phyloP scores from a whole-genome alignment of 1,140 invertebrate species.

The Anastatus disparis region DNA sequence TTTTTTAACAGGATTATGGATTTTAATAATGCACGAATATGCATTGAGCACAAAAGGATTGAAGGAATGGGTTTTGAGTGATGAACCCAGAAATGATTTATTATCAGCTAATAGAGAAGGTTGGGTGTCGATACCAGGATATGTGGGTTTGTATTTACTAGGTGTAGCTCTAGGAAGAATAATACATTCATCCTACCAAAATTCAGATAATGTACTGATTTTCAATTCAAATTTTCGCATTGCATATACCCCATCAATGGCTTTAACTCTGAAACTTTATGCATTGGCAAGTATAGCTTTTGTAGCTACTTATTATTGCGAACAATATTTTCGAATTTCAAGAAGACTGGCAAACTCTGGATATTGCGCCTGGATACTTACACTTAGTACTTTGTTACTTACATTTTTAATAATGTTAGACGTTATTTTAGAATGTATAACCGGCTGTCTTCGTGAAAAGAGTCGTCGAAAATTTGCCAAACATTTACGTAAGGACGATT shows the following conservation, averaged over 20 bases:
- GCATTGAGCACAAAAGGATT: slow-evolving; percentile 71
- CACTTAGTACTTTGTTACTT: slow-evolving; percentile 68
- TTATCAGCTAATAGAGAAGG: slow-evolving; percentile 91
- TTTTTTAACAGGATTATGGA: slow-evolving; percentile 65
- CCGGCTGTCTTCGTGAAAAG: slow-evolving; percentile 27
- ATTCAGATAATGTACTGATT: slow-evolving; percentile 40
- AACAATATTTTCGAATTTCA: slow-evolving; percentile 69
- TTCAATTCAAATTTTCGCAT: slow-evolving; percentile 47
- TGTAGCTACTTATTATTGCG: slow-evolving; percentile 61
- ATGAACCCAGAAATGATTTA: slow-evolving; percentile 70
- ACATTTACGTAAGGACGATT: slow-evolving; percentile 20
- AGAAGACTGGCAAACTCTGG: slow-evolving; percentile 81
- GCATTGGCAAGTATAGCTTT: slow-evolving; percentile 65
- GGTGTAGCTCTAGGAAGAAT: slow-evolving; percentile 76
- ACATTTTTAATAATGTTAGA: slow-evolving; percentile 70
- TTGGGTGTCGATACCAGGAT: slow-evolving; percentile 84
- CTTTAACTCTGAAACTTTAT: slow-evolving; percentile 59
- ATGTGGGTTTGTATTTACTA: slow-evolving; percentile 83
- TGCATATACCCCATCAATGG: slow-evolving; percentile 51
- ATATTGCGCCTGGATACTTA: slow-evolving; percentile 80
- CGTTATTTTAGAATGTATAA: slow-evolving; percentile 57
- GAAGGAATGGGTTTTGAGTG: slow-evolving; percentile 78
- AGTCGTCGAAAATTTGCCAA: slow-evolving; percentile 8
- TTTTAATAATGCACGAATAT: slow-evolving; percentile 78
- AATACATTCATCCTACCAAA: slow-evolving; percentile 64